These are phyloP conservation scores for Ctenoplectra terminalis DNA, from an alignment of 1,140 invertebrate genomes.

Conservation along the genomic window DNA sequence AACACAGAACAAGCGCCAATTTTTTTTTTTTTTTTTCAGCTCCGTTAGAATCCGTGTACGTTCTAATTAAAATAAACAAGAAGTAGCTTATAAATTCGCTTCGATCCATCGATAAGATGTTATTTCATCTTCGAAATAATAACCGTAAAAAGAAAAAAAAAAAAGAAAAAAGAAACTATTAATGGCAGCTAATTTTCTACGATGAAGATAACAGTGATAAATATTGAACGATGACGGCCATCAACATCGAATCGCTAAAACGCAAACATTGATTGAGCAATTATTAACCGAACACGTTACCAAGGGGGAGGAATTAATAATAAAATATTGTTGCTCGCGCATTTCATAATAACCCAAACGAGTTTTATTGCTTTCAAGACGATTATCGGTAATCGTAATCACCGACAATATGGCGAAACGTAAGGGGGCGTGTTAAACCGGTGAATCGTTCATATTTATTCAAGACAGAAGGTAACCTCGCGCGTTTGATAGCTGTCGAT, in stretches of 20 bases:
- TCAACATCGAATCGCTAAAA: background rate
- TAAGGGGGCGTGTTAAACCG: background rate
- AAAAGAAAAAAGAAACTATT: background rate
- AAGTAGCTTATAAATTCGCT: no score
- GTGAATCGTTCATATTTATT: conserved; percentile 27
- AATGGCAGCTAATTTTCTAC: background rate
- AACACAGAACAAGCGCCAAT: no score
- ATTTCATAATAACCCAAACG: conserved; percentile 2
- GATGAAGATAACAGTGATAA: background rate
- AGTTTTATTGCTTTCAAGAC: background rate
- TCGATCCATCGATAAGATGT: no score
- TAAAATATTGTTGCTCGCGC: background rate
- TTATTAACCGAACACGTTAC: background rate
- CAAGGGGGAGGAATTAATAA: background rate
- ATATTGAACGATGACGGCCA: no score
- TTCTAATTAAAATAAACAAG: no score
- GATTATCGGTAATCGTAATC: conserved; percentile 38
- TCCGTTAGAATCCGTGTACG: no score
- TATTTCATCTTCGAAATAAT: no score
- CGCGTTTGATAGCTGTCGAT: conserved; percentile 38
- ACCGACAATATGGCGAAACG: no score
- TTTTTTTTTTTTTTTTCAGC: no score
- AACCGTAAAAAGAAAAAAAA: no score
- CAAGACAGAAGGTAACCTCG: conserved; percentile 21
- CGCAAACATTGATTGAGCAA: conserved; percentile 1